Base-by-base conservation (phyloP, 2,113 vertebrate genomes). In the Canis aureus region DNA sequence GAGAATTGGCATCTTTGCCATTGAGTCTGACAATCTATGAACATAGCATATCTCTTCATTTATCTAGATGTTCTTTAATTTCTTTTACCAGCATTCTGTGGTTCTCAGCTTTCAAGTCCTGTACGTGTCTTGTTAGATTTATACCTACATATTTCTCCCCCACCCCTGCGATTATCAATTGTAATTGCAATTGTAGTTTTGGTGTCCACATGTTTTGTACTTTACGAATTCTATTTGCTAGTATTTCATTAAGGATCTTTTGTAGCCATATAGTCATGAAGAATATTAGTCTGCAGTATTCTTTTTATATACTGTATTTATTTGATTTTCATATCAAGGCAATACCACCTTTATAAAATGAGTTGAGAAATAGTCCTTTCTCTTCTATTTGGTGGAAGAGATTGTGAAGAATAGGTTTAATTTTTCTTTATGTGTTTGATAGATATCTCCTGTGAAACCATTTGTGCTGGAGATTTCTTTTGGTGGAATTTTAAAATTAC, bases 341-440 rank as follows among this genome's bases (percentile, higher is more conserved):
- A 96, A 74, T 88, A 82, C 7, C 23, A 80, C 17, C 9, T 92
- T 95, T 20, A 71, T 91, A 55, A 95, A 91, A 80, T 62, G 11
- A 53, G 60, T 25, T 62, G 3, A 2, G 4, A 43, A 71, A 4
- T 62, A 85, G 32, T 43, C 15, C 16, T 78, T 92, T 35, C 38
- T 67, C 8, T 78, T 59, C 51, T 59, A 29, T 71, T 95, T 38
- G 74, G 3, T 78, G 25, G 22, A 55, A 38, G 57, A 79, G 16
- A 59, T 51, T 60, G 5, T 8, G 7, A 4, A 76, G 23, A 78
- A 91, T 51, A 49, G 15, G 55, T 83, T 78, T 91, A 2, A 35
- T 22, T 95, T 90, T 83, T n/a, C 22, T 67, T 69, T 67, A 69
- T 23, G 60, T n/a, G 2, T 49, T 81, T 81, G 59, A 20, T 32